Percentiles rank a stretch among this genome's conserved stretches.
These are phyloP conservation scores for Phlogophora meticulosa DNA, from an alignment of 2,888 invertebrate species.

Conservation along the genomic window DNA sequence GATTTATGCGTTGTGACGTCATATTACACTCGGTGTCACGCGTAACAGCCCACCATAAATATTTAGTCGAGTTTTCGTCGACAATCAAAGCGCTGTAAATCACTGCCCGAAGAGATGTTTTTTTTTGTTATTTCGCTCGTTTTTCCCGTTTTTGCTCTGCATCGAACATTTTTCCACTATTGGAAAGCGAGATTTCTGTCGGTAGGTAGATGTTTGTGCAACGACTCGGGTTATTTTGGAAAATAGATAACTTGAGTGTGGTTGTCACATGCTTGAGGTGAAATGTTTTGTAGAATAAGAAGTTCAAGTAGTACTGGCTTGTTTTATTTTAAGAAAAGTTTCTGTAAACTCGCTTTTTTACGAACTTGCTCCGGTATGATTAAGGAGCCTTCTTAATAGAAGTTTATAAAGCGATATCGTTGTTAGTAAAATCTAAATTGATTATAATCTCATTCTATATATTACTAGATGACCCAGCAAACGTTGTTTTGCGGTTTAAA, in stretches of 20 bases:
- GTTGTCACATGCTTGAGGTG: constrained; percentile 17
- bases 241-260: constrained; percentile 16
- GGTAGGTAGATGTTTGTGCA: constrained; percentile 39
- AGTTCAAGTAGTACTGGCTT: not conserved
- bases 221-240: constrained; percentile 14
- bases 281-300: constrained; percentile 12
- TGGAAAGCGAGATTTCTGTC: constrained; percentile 25
- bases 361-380: not conserved
- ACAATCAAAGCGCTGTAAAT: constrained; percentile 76
- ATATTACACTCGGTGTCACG: constrained; percentile 66
- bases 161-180: constrained; percentile 65
- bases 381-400: not conserved
- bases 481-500: no score
- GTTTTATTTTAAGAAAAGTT: not conserved
- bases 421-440: not conserved
- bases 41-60: constrained; percentile 68
- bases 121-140: constrained; percentile 39
- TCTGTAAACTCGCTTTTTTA: not conserved
- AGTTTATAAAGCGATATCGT: no score
- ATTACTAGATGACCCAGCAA: no score
- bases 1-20: constrained; percentile 61
- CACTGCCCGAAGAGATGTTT: constrained; percentile 61
- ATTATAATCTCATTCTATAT: no score
- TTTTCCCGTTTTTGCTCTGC: constrained; percentile 59
- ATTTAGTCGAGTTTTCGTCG: constrained; percentile 73